phyloP scores from a whole-genome alignment of 2,113 vertebrate genomes.

The Acanthisitta chloris region DNA sequence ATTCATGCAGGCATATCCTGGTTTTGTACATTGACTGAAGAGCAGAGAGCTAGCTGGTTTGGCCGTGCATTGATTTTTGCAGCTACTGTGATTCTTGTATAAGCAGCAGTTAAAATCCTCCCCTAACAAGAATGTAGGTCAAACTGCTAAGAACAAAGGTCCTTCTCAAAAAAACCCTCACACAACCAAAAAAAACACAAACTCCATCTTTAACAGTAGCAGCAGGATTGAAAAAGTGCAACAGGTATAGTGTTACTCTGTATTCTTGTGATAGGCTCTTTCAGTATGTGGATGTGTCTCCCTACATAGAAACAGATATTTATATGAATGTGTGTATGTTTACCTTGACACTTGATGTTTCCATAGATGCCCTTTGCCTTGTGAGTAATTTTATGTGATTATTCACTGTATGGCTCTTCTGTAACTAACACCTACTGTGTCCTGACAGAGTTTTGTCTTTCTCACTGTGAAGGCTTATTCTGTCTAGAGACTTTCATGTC shows the following conservation, averaged over 20 bases:
- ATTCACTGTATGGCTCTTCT: background rate
- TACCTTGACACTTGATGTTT: background rate
- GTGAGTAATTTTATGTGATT: background rate
- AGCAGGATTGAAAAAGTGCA: background rate
- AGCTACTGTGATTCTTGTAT: background rate
- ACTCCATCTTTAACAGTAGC: background rate
- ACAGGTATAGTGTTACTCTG: background rate
- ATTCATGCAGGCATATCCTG: background rate
- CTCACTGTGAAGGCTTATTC: background rate
- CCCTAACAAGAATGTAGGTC: background rate
- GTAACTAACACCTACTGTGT: background rate
- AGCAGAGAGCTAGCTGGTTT: background rate
- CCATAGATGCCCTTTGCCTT: background rate
- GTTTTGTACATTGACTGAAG: background rate
- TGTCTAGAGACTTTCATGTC: background rate
- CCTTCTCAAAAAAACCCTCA: background rate
- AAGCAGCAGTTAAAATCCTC: background rate
- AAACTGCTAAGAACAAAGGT: background rate
- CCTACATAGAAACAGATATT: background rate
- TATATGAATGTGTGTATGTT: background rate
- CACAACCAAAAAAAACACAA: background rate
- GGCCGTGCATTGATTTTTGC: background rate
- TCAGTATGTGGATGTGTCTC: background rate
- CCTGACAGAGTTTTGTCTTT: background rate
- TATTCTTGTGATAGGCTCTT: background rate